phyloP scores from a whole-genome alignment of 2,888 invertebrate species.

The Melolontha melolontha region DNA sequence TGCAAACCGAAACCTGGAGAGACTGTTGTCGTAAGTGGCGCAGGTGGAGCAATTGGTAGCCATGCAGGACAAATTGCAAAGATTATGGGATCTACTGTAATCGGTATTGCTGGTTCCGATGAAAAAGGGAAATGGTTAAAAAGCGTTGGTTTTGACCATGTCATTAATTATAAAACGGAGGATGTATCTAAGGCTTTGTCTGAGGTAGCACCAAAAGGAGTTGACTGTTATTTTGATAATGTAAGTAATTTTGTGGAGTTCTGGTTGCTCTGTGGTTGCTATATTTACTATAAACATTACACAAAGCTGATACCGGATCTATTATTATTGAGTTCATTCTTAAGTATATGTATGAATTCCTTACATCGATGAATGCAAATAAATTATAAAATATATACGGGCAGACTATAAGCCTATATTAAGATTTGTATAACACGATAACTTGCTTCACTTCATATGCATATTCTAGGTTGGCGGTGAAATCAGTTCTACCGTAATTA shows the following conservation, averaged over 20 bases:
- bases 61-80: slow-evolving; percentile 85
- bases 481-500: slow-evolving; percentile 70
- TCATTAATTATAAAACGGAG: slow-evolving; percentile 78
- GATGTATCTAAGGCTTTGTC: slow-evolving; percentile 72
- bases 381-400: no score
- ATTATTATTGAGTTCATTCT: no score
- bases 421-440: no score
- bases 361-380: no score
- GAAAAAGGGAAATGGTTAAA: slow-evolving; percentile 79
- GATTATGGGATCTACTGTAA: slow-evolving; percentile 75
- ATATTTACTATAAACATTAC: no score
- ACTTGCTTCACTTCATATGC: no score
- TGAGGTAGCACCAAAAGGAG: slow-evolving; percentile 75
- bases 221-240: slow-evolving; percentile 84
- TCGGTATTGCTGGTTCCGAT: slow-evolving; percentile 79
- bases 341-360: no score
- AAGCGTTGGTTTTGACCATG: slow-evolving; percentile 75
- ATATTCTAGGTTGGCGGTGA: slow-evolving; percentile 74
- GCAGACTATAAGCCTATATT: no score
- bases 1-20: slow-evolving; percentile 79
- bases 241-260: slow-evolving; percentile 63
- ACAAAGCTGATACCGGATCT: no score
- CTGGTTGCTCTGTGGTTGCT: no score
- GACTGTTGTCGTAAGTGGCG: slow-evolving; percentile 78
- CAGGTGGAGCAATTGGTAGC: slow-evolving; percentile 85